phyloP scores from a whole-genome alignment of 1,140 invertebrate species.

The Scaptomyza montana region DNA sequence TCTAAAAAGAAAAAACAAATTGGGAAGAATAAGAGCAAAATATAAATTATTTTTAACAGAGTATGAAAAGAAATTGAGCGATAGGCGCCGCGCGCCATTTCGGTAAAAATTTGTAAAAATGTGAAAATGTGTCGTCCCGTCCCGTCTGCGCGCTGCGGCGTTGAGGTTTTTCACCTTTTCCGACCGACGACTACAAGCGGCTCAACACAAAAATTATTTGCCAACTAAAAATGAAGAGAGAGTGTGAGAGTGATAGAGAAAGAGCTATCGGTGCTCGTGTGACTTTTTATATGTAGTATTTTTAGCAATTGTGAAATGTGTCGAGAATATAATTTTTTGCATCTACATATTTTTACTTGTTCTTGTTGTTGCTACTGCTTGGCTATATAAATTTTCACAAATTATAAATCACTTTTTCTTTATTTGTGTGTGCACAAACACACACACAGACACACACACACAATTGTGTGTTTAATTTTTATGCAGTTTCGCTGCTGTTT shows the following conservation, averaged over 20 bases:
- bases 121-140: constrained; percentile 56
- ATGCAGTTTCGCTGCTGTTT: constrained; percentile 16
- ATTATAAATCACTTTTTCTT: constrained; percentile 59
- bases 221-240: background rate
- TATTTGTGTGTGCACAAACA: constrained; percentile 29
- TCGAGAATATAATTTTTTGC: constrained; percentile 42
- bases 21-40: background rate
- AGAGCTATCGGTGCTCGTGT: constrained; percentile 36
- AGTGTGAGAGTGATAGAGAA: background rate
- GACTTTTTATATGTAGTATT: constrained; percentile 60
- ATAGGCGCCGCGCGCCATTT: constrained; percentile 63
- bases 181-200: constrained; percentile 37
- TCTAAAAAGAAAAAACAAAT: background rate
- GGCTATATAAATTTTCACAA: constrained; percentile 54
- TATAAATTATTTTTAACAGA: constrained; percentile 40
- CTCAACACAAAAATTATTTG: constrained; percentile 30
- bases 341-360: constrained; percentile 14
- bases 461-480: too few species aligned
- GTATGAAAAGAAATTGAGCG: constrained; percentile 51
- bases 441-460: background rate
- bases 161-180: constrained; percentile 73
- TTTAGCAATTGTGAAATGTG: constrained; percentile 62
- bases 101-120: constrained; percentile 17
- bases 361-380: constrained; percentile 5
- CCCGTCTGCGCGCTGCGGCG: background rate